Evolutionary conservation across 1,140 invertebrate genomes (phyloP).

Genomic region (Pachypsylla venusta): DNA sequence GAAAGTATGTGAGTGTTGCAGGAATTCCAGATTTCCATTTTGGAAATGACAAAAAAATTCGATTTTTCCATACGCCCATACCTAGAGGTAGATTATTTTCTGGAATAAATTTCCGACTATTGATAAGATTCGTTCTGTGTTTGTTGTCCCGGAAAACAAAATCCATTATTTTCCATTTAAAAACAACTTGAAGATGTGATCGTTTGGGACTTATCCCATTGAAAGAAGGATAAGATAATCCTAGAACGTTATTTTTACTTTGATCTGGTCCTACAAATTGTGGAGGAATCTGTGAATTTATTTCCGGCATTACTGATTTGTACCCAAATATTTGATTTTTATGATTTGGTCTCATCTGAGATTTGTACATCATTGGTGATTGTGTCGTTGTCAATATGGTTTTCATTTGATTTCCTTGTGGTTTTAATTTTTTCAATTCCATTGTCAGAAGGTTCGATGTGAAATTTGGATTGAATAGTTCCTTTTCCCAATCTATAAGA

Average conservation of each 20-base stretch:
- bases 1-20: constrained; percentile 39
- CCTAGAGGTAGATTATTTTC: constrained; percentile 58
- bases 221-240: too few species aligned
- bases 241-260: too few species aligned
- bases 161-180: constrained; percentile 23
- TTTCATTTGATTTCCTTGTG: background rate
- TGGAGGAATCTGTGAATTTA: too few species aligned
- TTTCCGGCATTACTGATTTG: too few species aligned
- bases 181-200: constrained; percentile 19
- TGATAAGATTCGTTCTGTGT: constrained; percentile 26
- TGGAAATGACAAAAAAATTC: constrained; percentile 31
- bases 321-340: too few species aligned
- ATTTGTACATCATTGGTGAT: too few species aligned
- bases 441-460: background rate
- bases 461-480: background rate
- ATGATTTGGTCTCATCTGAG: too few species aligned
- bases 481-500: background rate
- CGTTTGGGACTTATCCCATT: too few species aligned
- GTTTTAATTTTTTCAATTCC: constrained; percentile 1
- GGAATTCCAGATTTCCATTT: constrained; percentile 70
- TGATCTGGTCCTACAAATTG: too few species aligned
- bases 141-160: constrained; percentile 20
- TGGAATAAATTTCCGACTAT: constrained; percentile 40
- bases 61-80: constrained; percentile 45
- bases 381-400: background rate